Evolutionary conservation across 2,888 invertebrate species (phyloP), one percentile per base, ranked within the genome.

Genomic region (Caenorhabditis sp.): DNA sequence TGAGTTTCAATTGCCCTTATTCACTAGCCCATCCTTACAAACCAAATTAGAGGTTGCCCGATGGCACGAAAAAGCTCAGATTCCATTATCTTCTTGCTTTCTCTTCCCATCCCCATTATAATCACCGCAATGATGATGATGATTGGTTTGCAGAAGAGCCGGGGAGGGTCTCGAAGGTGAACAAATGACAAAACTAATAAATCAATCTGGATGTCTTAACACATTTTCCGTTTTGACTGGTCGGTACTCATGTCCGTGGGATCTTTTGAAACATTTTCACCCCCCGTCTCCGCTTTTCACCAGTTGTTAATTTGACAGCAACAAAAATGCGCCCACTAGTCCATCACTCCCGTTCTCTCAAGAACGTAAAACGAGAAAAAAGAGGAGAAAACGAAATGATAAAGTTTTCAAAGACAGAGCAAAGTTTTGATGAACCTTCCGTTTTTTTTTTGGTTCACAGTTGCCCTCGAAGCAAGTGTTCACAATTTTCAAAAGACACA

Each of bases 201-300:
- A 79, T 79, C 79, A 79, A 70, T 79, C 79, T 54, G 56, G 63
- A 79, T 79, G 79, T 79, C 79, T 79, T 79, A 70, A 79, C 79
- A 79, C 70, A 63, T 77, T 76, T 68, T 68, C 47, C 64, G 38
- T 75, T 76, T 79, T 79, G 79, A 56, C 79, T 64, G 35, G 70
- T 49, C 51, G 68, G 51, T 5, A 35, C 35, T 63, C 49, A 66
- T 63, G 24, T 63, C 59, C 66, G 54, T 77, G 69, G 70, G 70
- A 79, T 64, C 79, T 64, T 79, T 79, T 79, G 38, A 22, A 28
- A 54, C 54, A 54, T 54, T 54, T 26, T 26, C 14, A 16, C 19
- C 19, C 51, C 22, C 22, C n/a, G n/a, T 22, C 47, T 41, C 16
- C 35, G 56, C 47, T 59, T 38, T 16, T 28, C 68, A 69, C 59